A percentile compares a stretch with the other conserved stretches of the same genome.
Evolutionary conservation across 1,140 invertebrate genomes (phyloP).

Genomic region (Nephotettix cincticeps): DNA sequence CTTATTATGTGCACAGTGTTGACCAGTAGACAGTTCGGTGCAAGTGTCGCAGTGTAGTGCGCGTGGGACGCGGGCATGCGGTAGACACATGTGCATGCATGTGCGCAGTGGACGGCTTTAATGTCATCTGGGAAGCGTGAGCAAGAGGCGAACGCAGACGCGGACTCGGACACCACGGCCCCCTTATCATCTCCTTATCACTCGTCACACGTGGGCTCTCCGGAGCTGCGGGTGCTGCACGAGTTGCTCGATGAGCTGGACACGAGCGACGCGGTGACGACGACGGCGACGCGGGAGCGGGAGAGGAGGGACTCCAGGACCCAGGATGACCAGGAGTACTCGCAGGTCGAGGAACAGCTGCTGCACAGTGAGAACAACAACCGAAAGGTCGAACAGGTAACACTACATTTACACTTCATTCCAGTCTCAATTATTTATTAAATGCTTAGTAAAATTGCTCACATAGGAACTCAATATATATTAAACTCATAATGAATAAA

Average conservation of each 20-base stretch:
- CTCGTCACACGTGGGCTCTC: constrained; percentile 17
- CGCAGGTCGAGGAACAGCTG: neutral
- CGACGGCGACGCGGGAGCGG: neutral
- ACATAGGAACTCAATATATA: too few relatives aligned
- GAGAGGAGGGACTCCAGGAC: neutral
- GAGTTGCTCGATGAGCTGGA: constrained; percentile 28
- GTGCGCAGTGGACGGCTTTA: neutral
- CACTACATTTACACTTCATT: too few relatives aligned
- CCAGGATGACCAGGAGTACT: neutral
- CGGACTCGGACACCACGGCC: constrained; percentile 17
- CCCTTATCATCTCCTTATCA: constrained; percentile 18
- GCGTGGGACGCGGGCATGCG: neutral
- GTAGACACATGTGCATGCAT: neutral
- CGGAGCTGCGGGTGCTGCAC: constrained; percentile 27
- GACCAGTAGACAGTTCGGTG: too few relatives aligned
- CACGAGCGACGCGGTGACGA: neutral
- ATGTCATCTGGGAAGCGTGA: constrained; percentile 6
- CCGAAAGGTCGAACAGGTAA: constrained; percentile 16
- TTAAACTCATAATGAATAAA: too few relatives aligned
- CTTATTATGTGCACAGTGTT: too few relatives aligned
- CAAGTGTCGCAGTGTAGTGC: too few relatives aligned
- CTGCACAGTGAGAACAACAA: constrained; percentile 6
- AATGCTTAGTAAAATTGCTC: too few relatives aligned
- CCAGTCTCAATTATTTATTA: too few relatives aligned
- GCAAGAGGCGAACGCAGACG: neutral